phyloP scores from a whole-genome alignment of 2,113 vertebrate species.

The Ardeotis arabs region DNA sequence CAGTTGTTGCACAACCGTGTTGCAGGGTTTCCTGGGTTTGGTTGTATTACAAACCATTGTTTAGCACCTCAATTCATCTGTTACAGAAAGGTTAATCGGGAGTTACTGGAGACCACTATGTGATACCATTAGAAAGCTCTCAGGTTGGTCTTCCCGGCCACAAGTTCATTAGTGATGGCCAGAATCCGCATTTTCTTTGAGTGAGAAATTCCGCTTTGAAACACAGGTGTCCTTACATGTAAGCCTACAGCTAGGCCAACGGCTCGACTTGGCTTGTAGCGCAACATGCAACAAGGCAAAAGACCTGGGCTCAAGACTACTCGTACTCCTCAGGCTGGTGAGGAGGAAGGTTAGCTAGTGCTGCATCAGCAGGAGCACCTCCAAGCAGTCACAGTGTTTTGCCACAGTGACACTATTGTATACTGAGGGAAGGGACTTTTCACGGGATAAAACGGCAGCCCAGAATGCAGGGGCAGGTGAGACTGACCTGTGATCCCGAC shows the following conservation, averaged over 20 bases:
- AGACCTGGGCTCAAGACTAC: slow-evolving; percentile 59
- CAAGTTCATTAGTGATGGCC: neutral
- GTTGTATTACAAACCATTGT: neutral
- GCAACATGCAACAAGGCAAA: slow-evolving; percentile 79
- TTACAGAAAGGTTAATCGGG: neutral
- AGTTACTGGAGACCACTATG: slow-evolving; percentile 3
- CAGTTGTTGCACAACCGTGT: neutral
- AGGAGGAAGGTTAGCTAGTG: slow-evolving; percentile 71
- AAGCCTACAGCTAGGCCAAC: slow-evolving; percentile 20
- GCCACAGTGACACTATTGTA: slow-evolving; percentile 67
- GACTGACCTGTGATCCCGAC: slow-evolving; percentile 84
- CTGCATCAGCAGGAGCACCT: slow-evolving; percentile 72
- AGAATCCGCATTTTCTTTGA: neutral
- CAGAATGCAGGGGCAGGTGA: slow-evolving; percentile 73
- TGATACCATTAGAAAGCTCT: neutral
- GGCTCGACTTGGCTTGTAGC: slow-evolving; percentile 65
- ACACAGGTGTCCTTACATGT: neutral
- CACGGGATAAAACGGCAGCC: slow-evolving; percentile 69
- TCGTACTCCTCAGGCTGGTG: slow-evolving; percentile 62
- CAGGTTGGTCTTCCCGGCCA: neutral
- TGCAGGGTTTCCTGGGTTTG: slow-evolving; percentile 14
- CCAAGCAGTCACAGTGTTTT: slow-evolving; percentile 66
- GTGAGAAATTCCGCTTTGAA: slow-evolving; percentile 12
- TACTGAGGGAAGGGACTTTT: slow-evolving; percentile 66
- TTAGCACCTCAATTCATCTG: neutral